Conservation (phyloP, 1,140 invertebrate species). For the Drosophila quadrilineata region DNA sequence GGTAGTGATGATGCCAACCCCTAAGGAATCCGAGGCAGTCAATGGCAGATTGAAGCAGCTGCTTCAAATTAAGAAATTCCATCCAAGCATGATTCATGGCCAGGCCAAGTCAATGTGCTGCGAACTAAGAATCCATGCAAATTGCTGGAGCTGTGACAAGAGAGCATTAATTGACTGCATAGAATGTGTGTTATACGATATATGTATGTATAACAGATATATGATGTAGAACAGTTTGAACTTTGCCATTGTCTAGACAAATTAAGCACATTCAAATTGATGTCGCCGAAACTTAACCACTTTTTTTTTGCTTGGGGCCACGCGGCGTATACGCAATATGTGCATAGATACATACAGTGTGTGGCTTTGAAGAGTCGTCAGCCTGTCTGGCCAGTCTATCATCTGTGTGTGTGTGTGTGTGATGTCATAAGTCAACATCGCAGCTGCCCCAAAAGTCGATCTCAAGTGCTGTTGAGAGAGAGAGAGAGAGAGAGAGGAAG, state of each 20-base stretch:
- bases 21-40: too few relatives aligned
- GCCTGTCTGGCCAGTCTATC: constrained; percentile 54
- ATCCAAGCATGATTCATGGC: constrained; percentile 48
- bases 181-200: not conserved
- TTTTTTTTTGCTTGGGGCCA: constrained; percentile 31
- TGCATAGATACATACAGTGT: constrained; percentile 24
- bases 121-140: constrained; percentile 24
- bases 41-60: too few relatives aligned
- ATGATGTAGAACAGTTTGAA: constrained; percentile 39
- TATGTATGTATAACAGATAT: not conserved
- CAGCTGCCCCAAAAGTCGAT: constrained; percentile 40
- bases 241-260: constrained; percentile 78
- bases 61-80: constrained; percentile 74
- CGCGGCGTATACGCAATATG: constrained; percentile 62
- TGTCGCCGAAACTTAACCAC: constrained; percentile 47
- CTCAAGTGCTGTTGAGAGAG: not conserved
- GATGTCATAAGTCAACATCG: constrained; percentile 74
- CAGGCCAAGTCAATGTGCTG: constrained; percentile 7
- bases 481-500: not conserved
- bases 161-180: constrained; percentile 58
- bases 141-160: constrained; percentile 35
- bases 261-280: constrained; percentile 64
- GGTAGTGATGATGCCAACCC: not conserved
- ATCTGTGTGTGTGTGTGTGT: constrained; percentile 45
- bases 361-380: constrained; percentile 55